Evolutionary conservation across 1,140 invertebrate genomes (phyloP), one percentile per base, ranked within the genome.

Genomic region (Trypoxylus dichotomus): DNA sequence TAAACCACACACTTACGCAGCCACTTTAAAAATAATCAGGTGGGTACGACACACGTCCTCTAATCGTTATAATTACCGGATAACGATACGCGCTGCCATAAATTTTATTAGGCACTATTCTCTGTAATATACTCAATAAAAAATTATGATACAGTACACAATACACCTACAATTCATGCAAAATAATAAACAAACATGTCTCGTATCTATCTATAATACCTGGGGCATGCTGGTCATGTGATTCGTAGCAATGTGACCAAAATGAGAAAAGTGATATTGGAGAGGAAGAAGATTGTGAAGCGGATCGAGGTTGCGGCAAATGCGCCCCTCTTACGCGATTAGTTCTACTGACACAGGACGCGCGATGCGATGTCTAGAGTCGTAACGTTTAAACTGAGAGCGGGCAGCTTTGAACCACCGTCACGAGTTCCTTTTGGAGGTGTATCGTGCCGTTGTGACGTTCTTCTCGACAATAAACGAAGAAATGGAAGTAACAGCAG

Each of bases 11-110:
- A 68, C 21, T 27, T 68, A 27, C 60, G 60, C 60, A 68, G 60
- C 60, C 60, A 68, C 60, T 68, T 68, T 68, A 68, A 68, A 68
- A 68, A 68, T 68, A 68, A 68, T 68, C 24, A 68, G 8, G 15
- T 54, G 19, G 47, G 15, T 54, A 15, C 19, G 15, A 54, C 19
- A 54, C 15, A 54, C 24, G 15, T 1, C 11, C 60, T 68, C 19
- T 68, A 24, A 68, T 29, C 60, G 60, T 24, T 13, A 10, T 29
- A 2, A 68, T 19, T 54, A 24, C 60, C 27, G 24, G 21, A 68
- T 68, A 68, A 24, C 27, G 27, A 24, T 15, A 68, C 27, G 60
- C 24, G 21, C 24, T 29, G 60, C 15, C 15, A 54, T 68, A 27
- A 68, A 68, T 68, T 68, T 68, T 68, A 25, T 29, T 25, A 68